phyloP scores from a whole-genome alignment of 2,113 vertebrate species.

The Herpetotheres cachinnans region DNA sequence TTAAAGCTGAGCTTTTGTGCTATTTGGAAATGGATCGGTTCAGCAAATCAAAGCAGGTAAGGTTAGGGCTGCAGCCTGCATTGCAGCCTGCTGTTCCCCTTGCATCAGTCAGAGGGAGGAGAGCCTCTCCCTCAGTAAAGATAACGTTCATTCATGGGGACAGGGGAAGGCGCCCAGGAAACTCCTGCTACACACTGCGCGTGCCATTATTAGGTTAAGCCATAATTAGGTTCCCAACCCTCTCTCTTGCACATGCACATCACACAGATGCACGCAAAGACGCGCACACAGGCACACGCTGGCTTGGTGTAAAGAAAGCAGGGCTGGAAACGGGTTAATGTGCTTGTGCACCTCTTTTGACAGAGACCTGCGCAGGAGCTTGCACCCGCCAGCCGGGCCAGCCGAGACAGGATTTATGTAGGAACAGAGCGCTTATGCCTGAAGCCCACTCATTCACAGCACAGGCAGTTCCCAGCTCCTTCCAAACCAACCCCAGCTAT shows the following conservation, averaged over 20 bases:
- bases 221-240: background rate
- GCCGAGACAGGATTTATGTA: background rate
- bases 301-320: background rate
- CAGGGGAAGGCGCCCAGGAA: background rate
- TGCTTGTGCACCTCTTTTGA: background rate
- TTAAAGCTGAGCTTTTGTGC: background rate
- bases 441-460: background rate
- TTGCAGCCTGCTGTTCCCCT: background rate
- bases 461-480: background rate
- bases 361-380: background rate
- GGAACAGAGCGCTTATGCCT: background rate
- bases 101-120: background rate
- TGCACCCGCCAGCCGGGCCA: fast-evolving
- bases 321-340: background rate
- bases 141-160: background rate
- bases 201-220: background rate
- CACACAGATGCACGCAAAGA: background rate
- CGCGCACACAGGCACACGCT: background rate
- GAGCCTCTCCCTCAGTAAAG: background rate
- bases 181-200: fast-evolving
- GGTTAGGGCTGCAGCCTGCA: background rate
- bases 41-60: background rate
- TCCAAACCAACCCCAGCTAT: background rate
- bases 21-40: background rate
- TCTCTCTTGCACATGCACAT: fast-evolving